Evolutionary conservation across 2,113 vertebrate species (phyloP), one percentile per base, ranked within the genome.

Genomic region (Paedocypris sp.): DNA sequence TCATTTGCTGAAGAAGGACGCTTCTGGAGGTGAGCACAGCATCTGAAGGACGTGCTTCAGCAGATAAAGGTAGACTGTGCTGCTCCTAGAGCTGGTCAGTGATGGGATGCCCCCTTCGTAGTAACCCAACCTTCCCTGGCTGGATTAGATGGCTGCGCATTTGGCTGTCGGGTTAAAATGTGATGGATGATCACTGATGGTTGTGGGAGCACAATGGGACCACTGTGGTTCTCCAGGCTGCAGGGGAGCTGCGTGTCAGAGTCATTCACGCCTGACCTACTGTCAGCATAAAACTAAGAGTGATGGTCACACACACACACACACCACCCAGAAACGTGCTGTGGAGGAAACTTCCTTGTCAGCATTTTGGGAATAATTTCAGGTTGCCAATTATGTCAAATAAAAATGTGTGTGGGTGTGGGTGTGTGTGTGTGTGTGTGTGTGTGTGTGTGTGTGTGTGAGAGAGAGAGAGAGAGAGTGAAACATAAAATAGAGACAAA

Each of bases 111-210:
- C 31, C 29, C 4, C 4, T 18, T 53, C 56, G 57, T n/a, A 13
- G 68, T 65, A 70, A 64, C 33, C 32, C 1, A 51, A 32, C 72
- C 13, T 41, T 58, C 46, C 47, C 18, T 65, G 53, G 22, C 71
- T 63, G 80, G 85, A 79, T 83, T 81, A 84, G 78, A 59, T 54
- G 68, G 61, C 74, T 73, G 36, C 62, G 76, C 79, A 84, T 78
- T 77, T 70, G 66, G 78, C 87, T 92, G 89, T 91, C 90, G 87
- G 83, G 86, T 91, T 91, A 89, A 67, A 51, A 77, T 41, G 78
- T 92, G 90, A 92, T 88, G 89, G 88, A 92, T 90, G 64, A 78
- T 22, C 86, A 86, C 87, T 85, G 86, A 87, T 91, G 90, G 85
- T 80, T 65, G 79, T 71, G 54, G 39, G 73, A 80, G 77, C 79